Conservation (phyloP, 2,888 invertebrate genomes). For the Phania funesta region DNA sequence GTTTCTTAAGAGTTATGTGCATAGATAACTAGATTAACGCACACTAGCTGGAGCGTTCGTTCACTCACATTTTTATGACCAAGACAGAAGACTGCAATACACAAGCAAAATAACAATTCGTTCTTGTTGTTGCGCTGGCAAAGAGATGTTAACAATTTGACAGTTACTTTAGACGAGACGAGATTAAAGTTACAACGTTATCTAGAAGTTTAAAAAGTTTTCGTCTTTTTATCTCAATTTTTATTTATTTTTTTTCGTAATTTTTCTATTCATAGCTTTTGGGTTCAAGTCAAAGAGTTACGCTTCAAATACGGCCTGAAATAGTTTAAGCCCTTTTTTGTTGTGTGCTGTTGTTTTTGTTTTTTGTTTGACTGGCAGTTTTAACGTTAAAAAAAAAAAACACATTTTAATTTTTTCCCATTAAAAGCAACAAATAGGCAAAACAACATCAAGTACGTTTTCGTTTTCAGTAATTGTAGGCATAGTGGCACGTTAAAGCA, state of each 20-base stretch:
- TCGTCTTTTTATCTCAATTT: background rate
- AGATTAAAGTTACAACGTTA: constrained; percentile 65
- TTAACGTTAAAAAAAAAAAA: background rate
- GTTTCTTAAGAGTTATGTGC: constrained; percentile 61
- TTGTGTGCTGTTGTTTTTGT: background rate
- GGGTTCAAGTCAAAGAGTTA: constrained; percentile 55
- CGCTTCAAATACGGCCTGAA: constrained; percentile 42
- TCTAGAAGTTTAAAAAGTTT: constrained; percentile 56
- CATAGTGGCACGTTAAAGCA: constrained; percentile 4
- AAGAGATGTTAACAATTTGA: constrained; percentile 68
- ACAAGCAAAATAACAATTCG: constrained; percentile 20
- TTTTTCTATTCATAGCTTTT: constrained; percentile 18
- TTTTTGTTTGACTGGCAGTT: background rate
- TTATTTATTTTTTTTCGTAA: background rate
- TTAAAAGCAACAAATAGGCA: background rate
- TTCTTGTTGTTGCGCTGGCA: constrained; percentile 41
- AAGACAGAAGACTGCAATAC: background rate
- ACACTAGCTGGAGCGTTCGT: constrained; percentile 28
- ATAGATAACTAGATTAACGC: constrained; percentile 67
- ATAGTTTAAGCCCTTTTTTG: constrained; percentile 39
- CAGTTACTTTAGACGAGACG: constrained; percentile 67
- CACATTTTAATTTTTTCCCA: background rate
- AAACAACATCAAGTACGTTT: constrained; percentile 58
- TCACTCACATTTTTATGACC: constrained; percentile 39
- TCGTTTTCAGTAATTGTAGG: constrained; percentile 42